Evolutionary conservation across 2,797 vertebrate species (phyloP).

Genomic region (Ataeniobius toweri): DNA sequence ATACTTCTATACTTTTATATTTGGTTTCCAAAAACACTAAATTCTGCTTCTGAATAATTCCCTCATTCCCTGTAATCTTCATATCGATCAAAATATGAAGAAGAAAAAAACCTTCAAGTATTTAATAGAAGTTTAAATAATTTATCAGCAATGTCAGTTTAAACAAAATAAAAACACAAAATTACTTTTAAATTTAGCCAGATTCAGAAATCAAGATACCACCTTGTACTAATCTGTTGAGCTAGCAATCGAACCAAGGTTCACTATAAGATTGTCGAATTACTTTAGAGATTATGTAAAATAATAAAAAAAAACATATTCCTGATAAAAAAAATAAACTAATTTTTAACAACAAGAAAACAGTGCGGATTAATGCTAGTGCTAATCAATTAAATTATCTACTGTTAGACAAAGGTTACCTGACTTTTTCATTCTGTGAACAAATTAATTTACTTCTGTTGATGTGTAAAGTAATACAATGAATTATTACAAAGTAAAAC

Average conservation of each 20-base stretch:
- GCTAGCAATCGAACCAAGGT: not conserved
- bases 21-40: not conserved
- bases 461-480: too few species aligned
- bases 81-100: not conserved
- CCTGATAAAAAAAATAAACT: too few species aligned
- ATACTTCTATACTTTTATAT: not conserved
- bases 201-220: not conserved
- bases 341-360: not conserved
- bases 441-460: not conserved
- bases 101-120: not conserved
- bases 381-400: not conserved
- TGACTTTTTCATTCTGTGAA: not conserved
- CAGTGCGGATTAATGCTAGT: not conserved
- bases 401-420: not conserved
- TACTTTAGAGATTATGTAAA: not conserved
- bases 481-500: not conserved
- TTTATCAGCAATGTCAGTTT: not conserved
- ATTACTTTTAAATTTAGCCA: not conserved
- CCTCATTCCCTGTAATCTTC: not conserved
- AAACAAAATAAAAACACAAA: not conserved
- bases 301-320: too few species aligned
- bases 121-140: not conserved
- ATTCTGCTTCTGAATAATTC: too few species aligned
- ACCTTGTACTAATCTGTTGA: not conserved
- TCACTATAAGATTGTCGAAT: not conserved